Conservation (phyloP, 2,113 vertebrate species). For the Typhlomys cinereus region DNA sequence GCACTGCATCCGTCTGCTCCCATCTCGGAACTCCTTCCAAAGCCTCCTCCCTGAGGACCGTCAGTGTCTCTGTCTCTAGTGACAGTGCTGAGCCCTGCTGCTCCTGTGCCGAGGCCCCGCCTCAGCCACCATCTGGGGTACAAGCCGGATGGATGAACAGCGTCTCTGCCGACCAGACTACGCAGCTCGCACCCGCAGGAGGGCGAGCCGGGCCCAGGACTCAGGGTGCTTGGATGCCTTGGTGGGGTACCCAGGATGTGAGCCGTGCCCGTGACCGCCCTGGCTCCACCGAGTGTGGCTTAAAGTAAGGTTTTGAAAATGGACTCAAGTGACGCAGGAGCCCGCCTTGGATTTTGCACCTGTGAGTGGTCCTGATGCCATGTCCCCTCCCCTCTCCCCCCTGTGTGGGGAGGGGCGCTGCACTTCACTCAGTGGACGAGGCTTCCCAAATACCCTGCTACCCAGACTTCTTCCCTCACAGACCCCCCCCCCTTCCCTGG, state of each 20-base stretch:
- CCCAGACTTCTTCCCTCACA: neutral
- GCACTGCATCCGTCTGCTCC: neutral
- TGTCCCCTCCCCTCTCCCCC: neutral
- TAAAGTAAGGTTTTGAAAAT: too few relatives aligned
- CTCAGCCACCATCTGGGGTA: neutral
- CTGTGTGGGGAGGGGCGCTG: neutral
- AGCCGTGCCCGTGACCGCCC: too few relatives aligned
- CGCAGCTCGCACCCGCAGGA: too few relatives aligned
- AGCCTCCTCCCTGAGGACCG: neutral
- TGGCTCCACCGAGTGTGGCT: too few relatives aligned
- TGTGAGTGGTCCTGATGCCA: neutral
- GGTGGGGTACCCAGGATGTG: too few relatives aligned
- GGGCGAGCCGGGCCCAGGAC: neutral
- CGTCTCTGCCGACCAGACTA: too few relatives aligned
- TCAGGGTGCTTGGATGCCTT: neutral
- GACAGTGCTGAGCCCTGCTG: neutral
- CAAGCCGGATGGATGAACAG: neutral
- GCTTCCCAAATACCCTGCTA: neutral
- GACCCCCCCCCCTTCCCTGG: fast-evolving
- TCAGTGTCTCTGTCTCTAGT: neutral
- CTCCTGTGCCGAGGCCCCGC: neutral
- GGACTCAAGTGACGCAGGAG: too few relatives aligned
- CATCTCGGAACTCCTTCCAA: neutral
- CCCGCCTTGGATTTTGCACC: too few relatives aligned
- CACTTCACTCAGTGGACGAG: neutral